A percentile compares a stretch with the other conserved stretches of the same genome.
Evolutionary conservation across 1,140 invertebrate species (phyloP).

Genomic region (Odontomachus brunneus): DNA sequence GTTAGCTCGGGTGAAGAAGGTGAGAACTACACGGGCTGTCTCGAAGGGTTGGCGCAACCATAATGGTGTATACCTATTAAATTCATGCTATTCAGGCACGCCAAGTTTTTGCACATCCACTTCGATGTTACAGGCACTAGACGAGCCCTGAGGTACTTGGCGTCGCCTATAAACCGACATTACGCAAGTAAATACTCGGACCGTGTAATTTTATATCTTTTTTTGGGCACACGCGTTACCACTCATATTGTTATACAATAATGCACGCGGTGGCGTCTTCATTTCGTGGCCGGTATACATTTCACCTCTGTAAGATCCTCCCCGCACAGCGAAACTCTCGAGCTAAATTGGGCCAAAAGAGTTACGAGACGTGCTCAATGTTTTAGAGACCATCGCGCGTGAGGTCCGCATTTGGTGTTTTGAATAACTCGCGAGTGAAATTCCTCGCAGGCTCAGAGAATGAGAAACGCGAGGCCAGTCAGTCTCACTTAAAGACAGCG

Average conservation of each 20-base stretch:
- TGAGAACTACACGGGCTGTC: neutral
- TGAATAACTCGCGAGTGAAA: neutral
- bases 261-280: too few species aligned
- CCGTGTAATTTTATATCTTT: constrained; percentile 15
- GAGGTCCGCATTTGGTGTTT: neutral
- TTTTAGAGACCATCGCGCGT: too few species aligned
- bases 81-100: neutral
- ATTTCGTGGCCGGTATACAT: too few species aligned
- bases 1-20: neutral
- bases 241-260: neutral
- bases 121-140: constrained; percentile 1
- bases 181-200: constrained; percentile 1
- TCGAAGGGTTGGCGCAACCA: neutral
- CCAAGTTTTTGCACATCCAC: constrained; percentile 19
- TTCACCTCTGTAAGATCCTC: too few species aligned
- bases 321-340: too few species aligned
- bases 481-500: neutral
- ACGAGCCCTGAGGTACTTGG: constrained; percentile 3
- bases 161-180: constrained; percentile 33
- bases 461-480: neutral
- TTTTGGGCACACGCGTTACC: neutral
- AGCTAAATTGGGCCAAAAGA: too few species aligned
- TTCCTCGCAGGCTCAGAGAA: neutral
- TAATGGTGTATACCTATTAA: constrained; percentile 3
- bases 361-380: too few species aligned